Base-by-base conservation (phyloP, 2,797 vertebrate species). In the Benthosema pterotum region DNA sequence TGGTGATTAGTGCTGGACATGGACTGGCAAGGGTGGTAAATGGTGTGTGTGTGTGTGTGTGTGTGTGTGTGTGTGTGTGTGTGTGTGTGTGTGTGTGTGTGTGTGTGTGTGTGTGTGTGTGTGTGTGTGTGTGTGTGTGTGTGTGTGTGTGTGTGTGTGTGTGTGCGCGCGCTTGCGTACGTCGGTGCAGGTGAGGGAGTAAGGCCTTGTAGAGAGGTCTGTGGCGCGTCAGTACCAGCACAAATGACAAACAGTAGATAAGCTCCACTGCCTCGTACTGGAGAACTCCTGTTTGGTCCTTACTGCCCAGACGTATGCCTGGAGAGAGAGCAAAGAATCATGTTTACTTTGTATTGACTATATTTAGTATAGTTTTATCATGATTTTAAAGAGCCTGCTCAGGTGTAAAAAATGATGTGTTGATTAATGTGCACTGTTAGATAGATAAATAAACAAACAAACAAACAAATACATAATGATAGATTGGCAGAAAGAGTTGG, bases 241-340 rank as follows among this genome's bases (percentile, higher is more conserved):
- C 67, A 82, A 98, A 98, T 51, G 94, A 94, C 3, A 87, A 81
- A 53, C 92, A 93, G 83, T 94, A 96, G 5, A 98, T 88, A 87
- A 97, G 91, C 79, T 91, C 91, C 19, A 92, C 89, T 0, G 93
- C 94, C 67, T 96, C 92, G 0, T 65, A 86, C 52, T 95, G 94
- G 18, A 97, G 51, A 0, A 72, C 11, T 1, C 87, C 91, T 0
- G 78, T 74, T 49, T 85, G 75, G 8, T 67, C 75, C 71, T 58
- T 89, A 42, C 43, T 71, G 58, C 88, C 88, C 38, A 94, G 77
- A 43, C 48, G 25, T 55, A 62, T 4, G 11, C 87, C 89, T 91
- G 59, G 0, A 61, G 4, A 7, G 14, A 54, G 13, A 42, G 1
- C 2, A 8, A 60, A 19, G 22, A 25, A 5, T 5, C 22, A 25